Evolutionary conservation across 92 coral and sea anemone genomes (phyloP).

Genomic region (Paragorgia papillata): DNA sequence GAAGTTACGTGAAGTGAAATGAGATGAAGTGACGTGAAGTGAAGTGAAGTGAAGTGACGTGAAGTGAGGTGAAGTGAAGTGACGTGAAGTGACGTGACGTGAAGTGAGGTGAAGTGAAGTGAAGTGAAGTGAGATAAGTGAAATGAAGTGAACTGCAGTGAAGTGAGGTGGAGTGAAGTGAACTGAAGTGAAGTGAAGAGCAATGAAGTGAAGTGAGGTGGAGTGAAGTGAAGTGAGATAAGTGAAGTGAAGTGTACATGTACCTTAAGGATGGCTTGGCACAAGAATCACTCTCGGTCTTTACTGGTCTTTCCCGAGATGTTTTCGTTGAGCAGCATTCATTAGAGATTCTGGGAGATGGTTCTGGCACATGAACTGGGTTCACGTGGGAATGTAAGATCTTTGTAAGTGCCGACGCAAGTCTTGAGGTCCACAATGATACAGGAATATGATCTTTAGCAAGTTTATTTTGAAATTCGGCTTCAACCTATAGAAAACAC

Average conservation of each 20-base stretch:
- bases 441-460: constrained; percentile 44
- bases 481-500: constrained; percentile 68
- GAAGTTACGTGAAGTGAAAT: no score
- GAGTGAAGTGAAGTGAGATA: background rate
- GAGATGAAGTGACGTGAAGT: no score
- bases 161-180: background rate
- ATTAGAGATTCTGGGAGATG: constrained; percentile 51
- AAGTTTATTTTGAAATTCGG: constrained; percentile 63
- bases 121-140: background rate
- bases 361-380: constrained; percentile 64
- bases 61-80: no score
- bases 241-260: background rate
- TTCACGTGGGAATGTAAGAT: constrained; percentile 64
- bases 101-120: no score
- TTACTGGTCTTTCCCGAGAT: constrained; percentile 48
- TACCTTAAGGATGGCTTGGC: constrained; percentile 27
- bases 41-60: no score
- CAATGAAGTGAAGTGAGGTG: background rate
- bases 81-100: no score
- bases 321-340: constrained; percentile 37
- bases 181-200: background rate
- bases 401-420: constrained; percentile 72
- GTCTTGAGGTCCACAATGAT: constrained; percentile 57
- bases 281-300: constrained; percentile 68
- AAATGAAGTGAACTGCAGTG: no score